Conservation (phyloP, 2,113 vertebrate genomes). For the Piprites chloris region DNA sequence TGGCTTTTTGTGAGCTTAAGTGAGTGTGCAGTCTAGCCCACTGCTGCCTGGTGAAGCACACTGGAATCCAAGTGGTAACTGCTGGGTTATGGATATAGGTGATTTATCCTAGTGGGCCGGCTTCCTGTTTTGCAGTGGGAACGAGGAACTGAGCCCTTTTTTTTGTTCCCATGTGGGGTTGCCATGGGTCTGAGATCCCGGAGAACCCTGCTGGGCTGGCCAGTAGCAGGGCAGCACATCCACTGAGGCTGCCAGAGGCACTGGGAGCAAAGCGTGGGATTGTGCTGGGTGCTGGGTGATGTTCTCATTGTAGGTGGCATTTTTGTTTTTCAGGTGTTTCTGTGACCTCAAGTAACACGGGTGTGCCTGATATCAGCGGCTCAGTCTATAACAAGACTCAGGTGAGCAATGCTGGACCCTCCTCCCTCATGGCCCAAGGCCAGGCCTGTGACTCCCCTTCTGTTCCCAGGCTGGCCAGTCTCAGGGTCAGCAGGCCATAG, state of each 20-base stretch:
- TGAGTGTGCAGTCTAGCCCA: background rate
- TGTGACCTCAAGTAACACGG: slow-evolving; percentile 84
- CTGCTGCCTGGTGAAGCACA: background rate
- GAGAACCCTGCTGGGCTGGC: background rate
- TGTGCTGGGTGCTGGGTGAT: rapidly evolving
- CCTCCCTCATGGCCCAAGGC: background rate
- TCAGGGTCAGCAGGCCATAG: background rate
- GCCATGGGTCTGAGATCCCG: background rate
- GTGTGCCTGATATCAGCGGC: slow-evolving; percentile 90
- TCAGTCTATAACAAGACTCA: slow-evolving; percentile 95
- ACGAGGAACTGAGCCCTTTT: background rate
- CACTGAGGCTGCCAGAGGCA: background rate
- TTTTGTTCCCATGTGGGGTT: background rate
- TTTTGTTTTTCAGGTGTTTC: slow-evolving; percentile 80
- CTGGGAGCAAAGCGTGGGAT: background rate
- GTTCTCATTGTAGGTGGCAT: background rate
- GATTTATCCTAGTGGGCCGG: background rate
- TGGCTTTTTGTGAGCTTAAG: background rate
- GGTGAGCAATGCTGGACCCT: slow-evolving; percentile 67
- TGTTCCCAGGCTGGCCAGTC: background rate
- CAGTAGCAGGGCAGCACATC: background rate
- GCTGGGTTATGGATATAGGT: rapidly evolving
- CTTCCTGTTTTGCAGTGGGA: background rate
- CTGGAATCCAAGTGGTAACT: background rate
- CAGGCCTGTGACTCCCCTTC: background rate